Conservation (phyloP, 2,797 vertebrate species). For the Mareca penelope region DNA sequence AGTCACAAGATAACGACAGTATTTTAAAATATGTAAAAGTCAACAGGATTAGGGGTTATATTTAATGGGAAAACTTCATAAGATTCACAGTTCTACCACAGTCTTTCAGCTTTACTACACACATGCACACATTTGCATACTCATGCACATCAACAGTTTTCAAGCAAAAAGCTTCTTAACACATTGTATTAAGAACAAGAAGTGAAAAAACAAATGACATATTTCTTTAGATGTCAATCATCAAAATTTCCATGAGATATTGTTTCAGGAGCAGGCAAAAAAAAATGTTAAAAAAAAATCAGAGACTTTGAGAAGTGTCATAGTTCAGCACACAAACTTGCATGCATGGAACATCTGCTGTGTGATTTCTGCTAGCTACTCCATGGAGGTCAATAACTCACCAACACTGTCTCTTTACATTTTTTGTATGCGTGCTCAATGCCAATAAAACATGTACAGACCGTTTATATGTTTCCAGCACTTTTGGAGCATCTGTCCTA, state of each 20-base stretch:
- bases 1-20: not conserved
- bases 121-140: not conserved
- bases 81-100: not conserved
- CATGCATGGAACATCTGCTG: conserved; percentile 10
- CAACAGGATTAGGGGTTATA: not conserved
- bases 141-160: not conserved
- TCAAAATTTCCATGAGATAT: not conserved
- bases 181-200: not conserved
- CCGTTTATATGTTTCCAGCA: conserved; percentile 41
- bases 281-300: not conserved
- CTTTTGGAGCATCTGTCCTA: not conserved
- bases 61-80: not conserved
- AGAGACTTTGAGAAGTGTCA: not conserved
- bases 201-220: not conserved
- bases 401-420: not conserved
- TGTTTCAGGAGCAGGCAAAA: not conserved
- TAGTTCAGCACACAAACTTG: not conserved
- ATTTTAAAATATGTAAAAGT: not conserved
- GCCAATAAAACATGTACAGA: conserved; percentile 40
- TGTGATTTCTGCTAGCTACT: conserved; percentile 9
- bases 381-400: conserved; percentile 41
- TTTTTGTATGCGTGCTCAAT: not conserved
- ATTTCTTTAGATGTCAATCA: not conserved
- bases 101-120: not conserved
- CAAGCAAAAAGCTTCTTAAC: not conserved